These are phyloP conservation scores for Molossus molossus DNA, from an alignment of 2,797 vertebrate genomes.

Conservation along the genomic window DNA sequence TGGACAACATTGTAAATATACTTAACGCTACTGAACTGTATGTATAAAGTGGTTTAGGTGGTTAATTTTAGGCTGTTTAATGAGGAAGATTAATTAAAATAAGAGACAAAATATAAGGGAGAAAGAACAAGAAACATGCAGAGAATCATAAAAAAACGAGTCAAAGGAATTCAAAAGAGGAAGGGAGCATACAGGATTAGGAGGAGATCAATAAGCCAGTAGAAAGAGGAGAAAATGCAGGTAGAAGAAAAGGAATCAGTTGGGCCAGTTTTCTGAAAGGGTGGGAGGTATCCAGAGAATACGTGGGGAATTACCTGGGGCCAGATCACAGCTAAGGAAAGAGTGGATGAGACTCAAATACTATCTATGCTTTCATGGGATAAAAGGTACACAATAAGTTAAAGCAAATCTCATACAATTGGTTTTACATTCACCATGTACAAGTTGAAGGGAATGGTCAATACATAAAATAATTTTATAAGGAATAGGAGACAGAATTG, in stretches of 20 bases:
- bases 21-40: background rate
- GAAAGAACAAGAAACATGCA: background rate
- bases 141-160: conserved; percentile 1
- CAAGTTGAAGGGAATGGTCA: background rate
- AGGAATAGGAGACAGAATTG: background rate
- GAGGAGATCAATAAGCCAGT: background rate
- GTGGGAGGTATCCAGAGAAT: background rate
- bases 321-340: background rate
- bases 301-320: background rate
- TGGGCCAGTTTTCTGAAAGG: background rate
- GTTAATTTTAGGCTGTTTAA: background rate
- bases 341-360: background rate
- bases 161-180: background rate
- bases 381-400: background rate
- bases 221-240: background rate
- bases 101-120: conserved; percentile 38
- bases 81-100: conserved; percentile 22
- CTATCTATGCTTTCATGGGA: background rate
- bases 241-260: background rate
- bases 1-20: background rate
- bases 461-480: background rate
- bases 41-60: background rate
- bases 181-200: background rate
- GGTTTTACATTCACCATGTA: background rate
- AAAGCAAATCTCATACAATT: background rate